Base-by-base conservation (phyloP, 1,140 invertebrate species). In the Trissolcus basalis region DNA sequence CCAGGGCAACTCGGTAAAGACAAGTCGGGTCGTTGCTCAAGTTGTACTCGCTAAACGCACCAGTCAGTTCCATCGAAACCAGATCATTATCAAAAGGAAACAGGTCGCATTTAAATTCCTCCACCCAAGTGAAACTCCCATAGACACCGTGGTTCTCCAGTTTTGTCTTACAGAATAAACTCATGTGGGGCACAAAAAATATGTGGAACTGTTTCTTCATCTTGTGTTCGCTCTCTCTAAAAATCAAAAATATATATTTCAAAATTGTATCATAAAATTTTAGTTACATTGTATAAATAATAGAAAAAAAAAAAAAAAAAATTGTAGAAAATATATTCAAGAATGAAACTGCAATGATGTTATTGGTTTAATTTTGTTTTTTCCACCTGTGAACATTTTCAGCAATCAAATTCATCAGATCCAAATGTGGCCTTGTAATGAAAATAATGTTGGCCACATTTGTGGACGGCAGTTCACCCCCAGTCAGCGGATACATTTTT, bases 51-150 rank as follows among this genome's bases (percentile, higher is more conserved):
- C 94, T 92, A 64, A 89, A 98, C 11, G 94, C 92, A 78, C 91
- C 90, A 45, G 93, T 92, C 65, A 96, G 89, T 89, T 98, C 97
- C 93, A 99, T 95, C 3, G 96, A 97, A 64, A 98, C 90, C 0
- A 98, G 89, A 90, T 99, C 97, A 85, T 91, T 94, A 81, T 99
- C 97, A 83, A 98, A 92, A 0, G 97, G 96, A 86, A 96, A 96
- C 12, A 98, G 91, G 78, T 96, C 93, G 83, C 97, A 94, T 61
- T 92, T 90, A 75, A 97, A 94, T 88, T 98, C 96, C 80, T 96
- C 93, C 39, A 97, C 92, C 10, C 92, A 89, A 0, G 91, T 92
- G 58, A 98, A 92, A 78, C 91, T 94, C 4, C 92, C 92, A 79
- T 92, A 92, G 0, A 98, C 95, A 7, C 95, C 94, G 73, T 92